A percentile compares a stretch with the other conserved stretches of the same genome.
phyloP scores from a whole-genome alignment of 2,888 invertebrate genomes.

The Ditula angustiorana region DNA sequence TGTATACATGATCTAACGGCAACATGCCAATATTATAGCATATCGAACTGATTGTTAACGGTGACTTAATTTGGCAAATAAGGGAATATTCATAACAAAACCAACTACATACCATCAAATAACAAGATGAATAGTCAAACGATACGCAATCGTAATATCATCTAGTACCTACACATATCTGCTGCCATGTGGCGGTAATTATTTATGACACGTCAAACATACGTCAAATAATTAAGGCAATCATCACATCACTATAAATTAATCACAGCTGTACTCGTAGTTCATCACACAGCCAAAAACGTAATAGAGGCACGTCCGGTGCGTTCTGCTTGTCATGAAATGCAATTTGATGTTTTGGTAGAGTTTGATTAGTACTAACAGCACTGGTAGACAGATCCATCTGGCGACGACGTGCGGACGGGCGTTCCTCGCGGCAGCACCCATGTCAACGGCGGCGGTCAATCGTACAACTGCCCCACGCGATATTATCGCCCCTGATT shows the following conservation, averaged over 20 bases:
- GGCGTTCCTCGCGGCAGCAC: conserved; percentile 79
- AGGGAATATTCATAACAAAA: too few species aligned
- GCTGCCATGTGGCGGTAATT: conserved; percentile 3
- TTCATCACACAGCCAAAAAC: conserved; percentile 23
- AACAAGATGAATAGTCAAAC: too few species aligned
- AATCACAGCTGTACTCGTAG: conserved; percentile 11
- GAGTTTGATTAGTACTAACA: conserved; percentile 63
- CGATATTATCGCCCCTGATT: conserved; percentile 68
- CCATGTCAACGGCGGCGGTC: conserved; percentile 77
- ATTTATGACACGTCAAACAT: background rate
- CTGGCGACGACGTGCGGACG: conserved; percentile 81
- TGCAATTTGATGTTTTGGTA: background rate
- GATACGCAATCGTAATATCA: too few species aligned
- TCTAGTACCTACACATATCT: too few species aligned
- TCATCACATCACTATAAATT: conserved; percentile 30
- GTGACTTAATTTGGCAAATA: too few species aligned
- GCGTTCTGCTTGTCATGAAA: background rate
- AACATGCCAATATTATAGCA: conserved; percentile 55
- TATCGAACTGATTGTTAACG: background rate
- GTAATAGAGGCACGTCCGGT: conserved; percentile 1
- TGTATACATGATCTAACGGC: conserved; percentile 58
- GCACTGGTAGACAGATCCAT: conserved; percentile 79
- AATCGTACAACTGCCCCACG: conserved; percentile 69
- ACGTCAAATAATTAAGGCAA: conserved; percentile 10
- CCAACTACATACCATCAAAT: too few species aligned